Evolutionary conservation across 2,797 vertebrate genomes (phyloP).

Genomic region (Girardinus metallicus): DNA sequence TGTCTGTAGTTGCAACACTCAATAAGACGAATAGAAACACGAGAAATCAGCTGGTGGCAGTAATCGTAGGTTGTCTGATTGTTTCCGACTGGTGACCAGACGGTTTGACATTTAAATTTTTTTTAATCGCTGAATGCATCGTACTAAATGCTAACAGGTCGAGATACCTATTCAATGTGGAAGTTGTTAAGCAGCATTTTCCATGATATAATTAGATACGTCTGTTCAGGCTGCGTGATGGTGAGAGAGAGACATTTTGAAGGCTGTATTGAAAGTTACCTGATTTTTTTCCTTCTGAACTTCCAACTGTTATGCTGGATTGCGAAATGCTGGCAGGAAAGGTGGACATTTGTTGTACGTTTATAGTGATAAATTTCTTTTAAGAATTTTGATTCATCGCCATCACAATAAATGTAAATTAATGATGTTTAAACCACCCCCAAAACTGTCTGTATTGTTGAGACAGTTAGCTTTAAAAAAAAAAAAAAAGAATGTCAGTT

Average conservation of each 20-base stretch:
- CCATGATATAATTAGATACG: not conserved
- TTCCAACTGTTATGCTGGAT: not conserved
- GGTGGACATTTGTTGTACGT: no score
- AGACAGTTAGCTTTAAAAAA: no score
- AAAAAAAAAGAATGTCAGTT: no score
- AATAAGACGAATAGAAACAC: not conserved
- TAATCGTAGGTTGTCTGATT: not conserved
- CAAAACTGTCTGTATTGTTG: no score
- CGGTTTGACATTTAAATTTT: not conserved
- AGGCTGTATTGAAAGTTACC: not conserved
- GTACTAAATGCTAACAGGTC: not conserved
- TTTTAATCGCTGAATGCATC: not conserved
- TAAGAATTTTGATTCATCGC: no score
- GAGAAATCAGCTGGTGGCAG: not conserved
- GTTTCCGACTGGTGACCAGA: not conserved
- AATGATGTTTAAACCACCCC: no score
- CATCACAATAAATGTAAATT: no score
- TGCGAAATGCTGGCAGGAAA: not conserved
- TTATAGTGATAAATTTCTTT: no score
- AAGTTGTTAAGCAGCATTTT: not conserved
- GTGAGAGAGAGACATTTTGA: not conserved
- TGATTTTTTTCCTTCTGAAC: not conserved
- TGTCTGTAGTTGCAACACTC: not conserved
- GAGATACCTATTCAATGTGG: not conserved
- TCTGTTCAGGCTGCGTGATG: not conserved